Conservation (phyloP, 2,113 vertebrate species). For the Montifringilla adamsi region DNA sequence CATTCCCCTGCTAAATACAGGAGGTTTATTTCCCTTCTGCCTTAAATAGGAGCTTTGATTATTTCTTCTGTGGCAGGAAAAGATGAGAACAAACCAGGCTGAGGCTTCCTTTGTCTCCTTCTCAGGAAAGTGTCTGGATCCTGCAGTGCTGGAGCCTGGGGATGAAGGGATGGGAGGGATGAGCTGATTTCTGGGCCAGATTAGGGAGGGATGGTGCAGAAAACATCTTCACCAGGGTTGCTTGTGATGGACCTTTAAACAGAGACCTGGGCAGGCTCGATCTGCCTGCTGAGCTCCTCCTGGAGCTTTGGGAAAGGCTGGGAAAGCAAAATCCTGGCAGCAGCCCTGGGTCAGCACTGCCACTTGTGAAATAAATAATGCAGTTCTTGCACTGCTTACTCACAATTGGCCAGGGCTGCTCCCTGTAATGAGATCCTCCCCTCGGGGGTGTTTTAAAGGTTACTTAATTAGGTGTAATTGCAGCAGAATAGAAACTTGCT, state of each 20-base stretch:
- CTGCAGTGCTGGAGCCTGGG: background rate
- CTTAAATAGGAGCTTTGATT: background rate
- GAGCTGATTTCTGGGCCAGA: background rate
- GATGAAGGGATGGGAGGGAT: background rate
- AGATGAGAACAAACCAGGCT: background rate
- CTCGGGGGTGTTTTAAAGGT: conserved; percentile 23
- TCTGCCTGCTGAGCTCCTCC: background rate
- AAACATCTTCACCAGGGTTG: background rate
- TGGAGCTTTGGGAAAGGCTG: background rate
- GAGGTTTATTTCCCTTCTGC: background rate
- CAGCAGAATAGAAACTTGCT: background rate
- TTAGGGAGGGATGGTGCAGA: background rate
- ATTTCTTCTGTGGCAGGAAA: background rate
- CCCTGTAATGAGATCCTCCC: conserved; percentile 17
- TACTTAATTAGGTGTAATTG: conserved; percentile 55
- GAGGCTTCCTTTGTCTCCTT: background rate
- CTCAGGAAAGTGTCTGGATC: background rate
- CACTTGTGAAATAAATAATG: background rate
- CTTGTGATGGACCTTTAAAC: background rate
- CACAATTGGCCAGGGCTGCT: background rate
- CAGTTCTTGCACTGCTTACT: background rate
- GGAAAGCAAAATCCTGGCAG: background rate
- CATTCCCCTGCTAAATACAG: background rate
- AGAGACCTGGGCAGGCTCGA: background rate
- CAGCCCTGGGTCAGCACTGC: background rate